Evolutionary conservation across 2,113 vertebrate genomes (phyloP).

Genomic region (Limnothrissa miodon): DNA sequence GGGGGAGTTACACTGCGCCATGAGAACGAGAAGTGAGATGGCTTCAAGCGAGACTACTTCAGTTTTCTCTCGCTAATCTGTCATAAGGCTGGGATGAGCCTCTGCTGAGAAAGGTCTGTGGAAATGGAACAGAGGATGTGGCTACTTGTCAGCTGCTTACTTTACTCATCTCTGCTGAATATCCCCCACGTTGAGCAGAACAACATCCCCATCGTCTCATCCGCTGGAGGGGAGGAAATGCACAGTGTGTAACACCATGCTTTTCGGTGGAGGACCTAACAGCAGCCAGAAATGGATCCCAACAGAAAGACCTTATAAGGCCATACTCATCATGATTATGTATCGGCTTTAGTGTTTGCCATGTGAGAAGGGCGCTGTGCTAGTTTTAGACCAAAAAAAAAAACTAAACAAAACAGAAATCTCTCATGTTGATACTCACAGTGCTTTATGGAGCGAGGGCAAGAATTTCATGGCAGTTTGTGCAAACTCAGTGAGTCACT

Average conservation of each 20-base stretch:
- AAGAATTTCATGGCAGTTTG: background rate
- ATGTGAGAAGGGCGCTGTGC: constrained; percentile 30
- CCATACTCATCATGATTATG: constrained; percentile 47
- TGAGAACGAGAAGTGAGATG: background rate
- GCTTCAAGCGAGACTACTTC: background rate
- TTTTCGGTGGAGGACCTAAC: constrained; percentile 30
- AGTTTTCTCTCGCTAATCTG: constrained; percentile 14
- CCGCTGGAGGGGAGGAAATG: constrained; percentile 34
- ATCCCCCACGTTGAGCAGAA: constrained; percentile 26
- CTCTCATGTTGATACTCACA: background rate
- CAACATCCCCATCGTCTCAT: background rate
- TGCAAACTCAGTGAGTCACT: background rate
- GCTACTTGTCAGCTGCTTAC: background rate
- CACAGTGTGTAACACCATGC: background rate
- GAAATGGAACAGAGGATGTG: background rate
- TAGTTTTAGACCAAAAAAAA: background rate
- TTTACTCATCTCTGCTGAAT: constrained; percentile 43
- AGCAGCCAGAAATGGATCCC: constrained; percentile 40
- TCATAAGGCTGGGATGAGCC: background rate
- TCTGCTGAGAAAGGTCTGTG: background rate
- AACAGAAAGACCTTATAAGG: constrained; percentile 59
- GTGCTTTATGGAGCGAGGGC: constrained; percentile 1
- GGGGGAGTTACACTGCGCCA: background rate
- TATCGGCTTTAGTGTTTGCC: constrained; percentile 41
- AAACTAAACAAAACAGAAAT: too few species aligned